phyloP scores from a whole-genome alignment of 2,113 vertebrate genomes.

The Labeo catla region DNA sequence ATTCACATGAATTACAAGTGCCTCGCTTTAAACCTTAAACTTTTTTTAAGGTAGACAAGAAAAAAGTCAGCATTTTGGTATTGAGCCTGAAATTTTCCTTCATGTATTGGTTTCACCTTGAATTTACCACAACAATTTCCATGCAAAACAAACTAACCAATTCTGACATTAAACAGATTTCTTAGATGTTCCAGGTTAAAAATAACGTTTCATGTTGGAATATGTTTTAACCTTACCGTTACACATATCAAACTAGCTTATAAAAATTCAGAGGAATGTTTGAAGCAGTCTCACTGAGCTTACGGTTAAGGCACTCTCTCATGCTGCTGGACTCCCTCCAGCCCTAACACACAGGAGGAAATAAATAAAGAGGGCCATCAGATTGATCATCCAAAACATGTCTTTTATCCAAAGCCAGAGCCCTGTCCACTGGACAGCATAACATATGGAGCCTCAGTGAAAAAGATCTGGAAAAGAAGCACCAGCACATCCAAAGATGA shows the following conservation, averaged over 20 bases:
- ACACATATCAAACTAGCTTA: neutral
- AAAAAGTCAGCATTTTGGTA: neutral
- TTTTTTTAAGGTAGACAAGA: neutral
- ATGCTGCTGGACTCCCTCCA: neutral
- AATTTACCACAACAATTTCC: neutral
- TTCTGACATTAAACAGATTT: neutral
- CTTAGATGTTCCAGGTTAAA: neutral
- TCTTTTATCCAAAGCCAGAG: slow-evolving; percentile 68
- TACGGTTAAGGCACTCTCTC: slow-evolving; percentile 8
- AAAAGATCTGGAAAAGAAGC: slow-evolving; percentile 47
- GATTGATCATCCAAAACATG: slow-evolving; percentile 46
- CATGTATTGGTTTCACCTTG: neutral
- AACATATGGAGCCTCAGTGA: slow-evolving; percentile 46
- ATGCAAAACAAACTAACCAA: neutral
- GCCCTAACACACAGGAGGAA: slow-evolving; percentile 20
- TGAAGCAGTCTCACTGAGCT: slow-evolving; percentile 13
- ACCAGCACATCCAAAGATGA: slow-evolving; percentile 29
- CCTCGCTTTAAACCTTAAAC: neutral
- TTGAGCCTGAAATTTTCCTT: neutral
- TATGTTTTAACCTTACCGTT: neutral
- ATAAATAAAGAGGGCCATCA: slow-evolving; percentile 42
- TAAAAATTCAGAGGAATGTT: neutral
- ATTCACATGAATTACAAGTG: neutral
- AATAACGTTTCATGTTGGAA: neutral
- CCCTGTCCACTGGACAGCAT: slow-evolving; percentile 48